Evolutionary conservation across 2,113 vertebrate genomes (phyloP).

Genomic region (Paedocypris sp.): DNA sequence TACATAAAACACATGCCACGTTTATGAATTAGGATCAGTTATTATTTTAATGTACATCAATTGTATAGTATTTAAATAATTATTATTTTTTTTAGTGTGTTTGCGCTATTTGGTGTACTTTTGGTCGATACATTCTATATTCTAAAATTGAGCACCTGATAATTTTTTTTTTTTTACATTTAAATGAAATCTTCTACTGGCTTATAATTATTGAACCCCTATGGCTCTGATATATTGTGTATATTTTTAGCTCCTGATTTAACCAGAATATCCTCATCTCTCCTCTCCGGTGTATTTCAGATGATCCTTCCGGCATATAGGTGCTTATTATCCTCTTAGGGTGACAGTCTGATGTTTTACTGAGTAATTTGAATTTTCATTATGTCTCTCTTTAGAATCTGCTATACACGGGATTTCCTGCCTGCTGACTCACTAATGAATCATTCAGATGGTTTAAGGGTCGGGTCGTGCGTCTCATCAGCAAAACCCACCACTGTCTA

Average conservation of each 20-base stretch:
- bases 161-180: background rate
- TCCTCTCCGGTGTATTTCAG: background rate
- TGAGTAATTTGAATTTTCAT: background rate
- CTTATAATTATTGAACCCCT: background rate
- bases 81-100: too few species aligned
- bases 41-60: too few species aligned
- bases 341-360: background rate
- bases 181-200: too few species aligned
- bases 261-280: background rate
- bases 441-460: slow-evolving; percentile 1
- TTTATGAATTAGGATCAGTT: too few species aligned
- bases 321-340: background rate
- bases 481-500: background rate
- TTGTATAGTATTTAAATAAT: too few species aligned
- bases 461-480: background rate
- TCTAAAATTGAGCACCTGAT: too few species aligned
- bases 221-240: background rate
- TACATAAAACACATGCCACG: too few species aligned
- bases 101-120: too few species aligned
- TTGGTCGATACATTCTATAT: too few species aligned
- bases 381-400: background rate
- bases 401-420: slow-evolving; percentile 4
- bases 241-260: background rate
- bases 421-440: slow-evolving; percentile 9
- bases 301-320: background rate